Evolutionary conservation across 2,888 invertebrate genomes (phyloP).

Genomic region (Fabriciana adippe): DNA sequence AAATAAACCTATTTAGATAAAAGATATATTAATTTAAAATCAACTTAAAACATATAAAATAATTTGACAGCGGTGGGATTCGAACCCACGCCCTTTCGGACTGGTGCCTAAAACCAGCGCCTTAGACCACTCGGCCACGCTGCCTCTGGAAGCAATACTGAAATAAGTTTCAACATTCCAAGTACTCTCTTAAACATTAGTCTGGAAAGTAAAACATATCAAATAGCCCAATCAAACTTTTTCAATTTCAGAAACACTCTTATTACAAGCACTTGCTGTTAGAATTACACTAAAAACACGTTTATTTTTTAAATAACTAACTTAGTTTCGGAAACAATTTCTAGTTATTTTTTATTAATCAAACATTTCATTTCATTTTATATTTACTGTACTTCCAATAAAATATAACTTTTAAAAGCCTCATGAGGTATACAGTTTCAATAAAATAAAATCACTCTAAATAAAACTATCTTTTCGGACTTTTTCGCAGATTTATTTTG

Average conservation of each 20-base stretch:
- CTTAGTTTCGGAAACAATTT: neutral
- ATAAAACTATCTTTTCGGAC: no score
- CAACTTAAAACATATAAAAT: neutral
- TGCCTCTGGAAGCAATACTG: conserved; percentile 65
- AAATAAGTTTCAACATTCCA: conserved; percentile 15
- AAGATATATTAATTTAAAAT: neutral
- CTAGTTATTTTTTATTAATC: no score
- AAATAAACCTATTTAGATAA: no score
- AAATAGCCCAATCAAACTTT: conserved; percentile 8
- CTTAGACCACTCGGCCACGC: conserved; percentile 95
- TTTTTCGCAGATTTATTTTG: no score
- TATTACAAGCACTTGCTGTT: neutral
- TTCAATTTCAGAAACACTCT: conserved; percentile 2
- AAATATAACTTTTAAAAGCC: no score
- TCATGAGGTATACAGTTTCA: no score
- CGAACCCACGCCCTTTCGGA: conserved; percentile 84
- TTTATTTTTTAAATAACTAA: neutral
- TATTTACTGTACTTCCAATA: no score
- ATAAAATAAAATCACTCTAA: no score
- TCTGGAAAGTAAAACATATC: neutral
- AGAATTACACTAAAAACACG: conserved; percentile 1
- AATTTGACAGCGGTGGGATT: conserved; percentile 80
- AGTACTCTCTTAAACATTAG: neutral
- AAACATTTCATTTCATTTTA: no score
- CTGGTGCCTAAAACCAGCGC: conserved; percentile 96